Evolutionary conservation across 2,113 vertebrate species (phyloP).

Genomic region (Hepsetus odoe): DNA sequence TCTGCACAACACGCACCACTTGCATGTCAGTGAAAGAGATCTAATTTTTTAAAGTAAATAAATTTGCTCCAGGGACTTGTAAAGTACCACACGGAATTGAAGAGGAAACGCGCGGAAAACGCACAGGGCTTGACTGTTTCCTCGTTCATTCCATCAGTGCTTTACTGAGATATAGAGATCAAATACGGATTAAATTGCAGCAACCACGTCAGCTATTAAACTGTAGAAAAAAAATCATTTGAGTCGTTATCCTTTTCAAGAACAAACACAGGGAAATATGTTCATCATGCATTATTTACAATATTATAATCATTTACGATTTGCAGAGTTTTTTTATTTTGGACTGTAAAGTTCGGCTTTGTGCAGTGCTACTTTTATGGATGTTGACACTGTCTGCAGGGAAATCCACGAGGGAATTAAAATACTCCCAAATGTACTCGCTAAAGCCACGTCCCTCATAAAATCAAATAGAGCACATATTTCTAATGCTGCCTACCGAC

Average conservation of each 20-base stretch:
- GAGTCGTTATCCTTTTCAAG: background rate
- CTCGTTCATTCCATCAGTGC: background rate
- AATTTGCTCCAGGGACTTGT: no score
- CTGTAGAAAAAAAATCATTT: background rate
- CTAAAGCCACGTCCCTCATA: slow-evolving; percentile 41
- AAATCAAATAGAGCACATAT: slow-evolving; percentile 41
- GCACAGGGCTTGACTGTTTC: no score
- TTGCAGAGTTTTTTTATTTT: background rate
- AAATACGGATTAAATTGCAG: background rate
- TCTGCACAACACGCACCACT: no score
- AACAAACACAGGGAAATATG: background rate
- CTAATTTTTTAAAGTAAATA: no score
- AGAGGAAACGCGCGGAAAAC: no score
- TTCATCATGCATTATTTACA: background rate
- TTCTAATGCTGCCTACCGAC: background rate
- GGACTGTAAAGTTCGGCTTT: background rate
- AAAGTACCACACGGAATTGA: no score
- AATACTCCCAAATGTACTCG: no score
- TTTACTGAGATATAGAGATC: background rate
- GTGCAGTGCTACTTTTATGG: background rate
- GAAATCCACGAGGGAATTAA: slow-evolving; percentile 39
- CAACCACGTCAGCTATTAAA: background rate
- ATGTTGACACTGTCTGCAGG: slow-evolving; percentile 11
- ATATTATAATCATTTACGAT: background rate
- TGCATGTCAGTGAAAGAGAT: no score